Percentiles rank a stretch among this genome's conserved stretches.
These are phyloP conservation scores for Tachina lurida DNA, from an alignment of 2,888 invertebrate genomes.

Conservation along the genomic window DNA sequence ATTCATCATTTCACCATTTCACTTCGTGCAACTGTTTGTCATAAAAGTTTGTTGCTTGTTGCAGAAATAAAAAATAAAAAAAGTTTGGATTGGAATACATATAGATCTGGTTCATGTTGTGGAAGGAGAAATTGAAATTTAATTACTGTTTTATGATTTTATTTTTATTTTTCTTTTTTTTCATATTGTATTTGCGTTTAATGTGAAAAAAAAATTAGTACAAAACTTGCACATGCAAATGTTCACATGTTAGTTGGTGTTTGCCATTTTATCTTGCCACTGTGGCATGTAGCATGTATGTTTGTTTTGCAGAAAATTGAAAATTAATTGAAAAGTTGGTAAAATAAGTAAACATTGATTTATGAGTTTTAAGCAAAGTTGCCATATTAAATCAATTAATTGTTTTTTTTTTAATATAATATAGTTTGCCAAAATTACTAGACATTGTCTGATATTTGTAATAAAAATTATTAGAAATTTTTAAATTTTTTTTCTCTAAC, in stretches of 20 bases:
- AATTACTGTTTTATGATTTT: slow-evolving; percentile 62
- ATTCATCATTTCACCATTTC: slow-evolving; percentile 23
- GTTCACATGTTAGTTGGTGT: slow-evolving; percentile 36
- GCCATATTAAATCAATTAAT: slow-evolving; percentile 1
- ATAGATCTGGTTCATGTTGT: slow-evolving; percentile 25
- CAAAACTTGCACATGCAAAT: slow-evolving; percentile 19
- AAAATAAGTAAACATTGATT: slow-evolving; percentile 54
- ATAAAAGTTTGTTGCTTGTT: slow-evolving; percentile 21
- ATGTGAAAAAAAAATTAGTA: slow-evolving; percentile 7
- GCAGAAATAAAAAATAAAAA: background rate
- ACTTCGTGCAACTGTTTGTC: background rate
- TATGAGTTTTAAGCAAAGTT: slow-evolving; percentile 23
- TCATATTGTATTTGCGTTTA: slow-evolving; percentile 14
- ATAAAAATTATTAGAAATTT: no score
- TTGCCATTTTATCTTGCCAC: slow-evolving; percentile 22
- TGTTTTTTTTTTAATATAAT: background rate
- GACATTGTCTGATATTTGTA: no score
- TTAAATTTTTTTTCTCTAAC: no score
- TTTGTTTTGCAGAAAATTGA: slow-evolving; percentile 53
- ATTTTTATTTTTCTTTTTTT: slow-evolving; percentile 4
- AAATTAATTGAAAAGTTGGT: slow-evolving; percentile 63
- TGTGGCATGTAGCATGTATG: slow-evolving; percentile 46
- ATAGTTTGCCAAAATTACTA: no score
- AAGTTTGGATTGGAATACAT: background rate
- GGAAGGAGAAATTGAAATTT: slow-evolving; percentile 64